phyloP scores from a whole-genome alignment of 2,113 vertebrate genomes.

The Eonycteris spelaea region DNA sequence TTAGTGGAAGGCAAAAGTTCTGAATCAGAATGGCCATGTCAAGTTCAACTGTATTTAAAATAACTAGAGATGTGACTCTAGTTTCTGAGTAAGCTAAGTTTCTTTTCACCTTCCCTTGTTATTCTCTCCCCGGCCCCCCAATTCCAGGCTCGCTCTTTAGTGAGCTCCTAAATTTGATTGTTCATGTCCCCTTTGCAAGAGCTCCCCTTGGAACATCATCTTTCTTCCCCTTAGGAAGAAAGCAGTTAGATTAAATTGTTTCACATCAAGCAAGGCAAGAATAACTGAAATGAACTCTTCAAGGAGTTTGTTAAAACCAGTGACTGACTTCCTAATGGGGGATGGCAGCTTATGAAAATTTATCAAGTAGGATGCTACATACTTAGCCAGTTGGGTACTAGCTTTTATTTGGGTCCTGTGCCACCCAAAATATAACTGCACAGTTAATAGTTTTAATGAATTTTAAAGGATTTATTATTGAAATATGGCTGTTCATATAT shows the following conservation, averaged over 20 bases:
- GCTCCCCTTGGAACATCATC: neutral
- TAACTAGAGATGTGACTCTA: neutral
- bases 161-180: neutral
- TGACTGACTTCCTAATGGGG: neutral
- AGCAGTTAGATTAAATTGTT: conserved; percentile 20
- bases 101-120: neutral
- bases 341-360: conserved; percentile 31
- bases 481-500: neutral
- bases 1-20: neutral
- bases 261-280: conserved; percentile 7
- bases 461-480: conserved; percentile 15
- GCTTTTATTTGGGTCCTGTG: neutral
- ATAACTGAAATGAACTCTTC: conserved; percentile 54
- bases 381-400: neutral
- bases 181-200: neutral
- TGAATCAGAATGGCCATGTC: neutral
- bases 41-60: conserved; percentile 12
- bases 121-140: neutral
- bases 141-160: neutral
- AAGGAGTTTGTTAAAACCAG: conserved; percentile 62
- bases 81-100: conserved; percentile 6
- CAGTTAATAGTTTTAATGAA: neutral
- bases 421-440: neutral
- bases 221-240: conserved; percentile 21
- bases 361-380: neutral